Percentiles rank a stretch among this genome's conserved stretches.
Conservation (phyloP, 2,797 vertebrate species). For the Peromyscus attwateri region DNA sequence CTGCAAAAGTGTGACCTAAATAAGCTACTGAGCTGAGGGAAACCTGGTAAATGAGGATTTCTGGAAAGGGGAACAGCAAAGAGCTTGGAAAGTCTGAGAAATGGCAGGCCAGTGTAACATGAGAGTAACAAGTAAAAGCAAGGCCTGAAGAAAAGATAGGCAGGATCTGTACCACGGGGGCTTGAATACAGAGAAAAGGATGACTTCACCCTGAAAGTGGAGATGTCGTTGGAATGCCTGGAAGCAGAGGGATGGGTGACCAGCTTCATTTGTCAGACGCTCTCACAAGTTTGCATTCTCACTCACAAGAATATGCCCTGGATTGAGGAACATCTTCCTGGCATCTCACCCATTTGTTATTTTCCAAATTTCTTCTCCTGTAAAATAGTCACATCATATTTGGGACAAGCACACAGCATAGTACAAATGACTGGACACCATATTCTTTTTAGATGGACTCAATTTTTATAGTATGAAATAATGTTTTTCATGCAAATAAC, state of each 20-base stretch:
- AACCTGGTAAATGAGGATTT: not conserved
- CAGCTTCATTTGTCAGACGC: not conserved
- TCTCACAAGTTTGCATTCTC: constrained; percentile 25
- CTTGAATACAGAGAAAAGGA: not conserved
- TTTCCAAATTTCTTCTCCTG: constrained; percentile 45
- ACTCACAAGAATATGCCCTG: constrained; percentile 27
- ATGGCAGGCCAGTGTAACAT: not conserved
- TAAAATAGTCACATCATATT: constrained; percentile 48
- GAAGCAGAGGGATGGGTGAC: not conserved
- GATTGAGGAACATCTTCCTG: not conserved
- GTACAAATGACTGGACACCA: not conserved
- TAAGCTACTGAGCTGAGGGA: not conserved
- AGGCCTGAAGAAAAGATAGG: not conserved
- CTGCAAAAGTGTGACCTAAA: not conserved
- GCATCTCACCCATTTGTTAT: constrained; percentile 33
- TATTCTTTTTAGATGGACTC: constrained; percentile 27
- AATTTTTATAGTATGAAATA: constrained; percentile 44
- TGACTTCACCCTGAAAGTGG: not conserved
- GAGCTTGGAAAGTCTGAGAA: not conserved
- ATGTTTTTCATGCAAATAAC: not conserved
- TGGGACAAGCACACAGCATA: not conserved
- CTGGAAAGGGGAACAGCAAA: not conserved
- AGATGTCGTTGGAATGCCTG: not conserved
- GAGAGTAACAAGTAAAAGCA: not conserved
- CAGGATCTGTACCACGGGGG: not conserved